Base-by-base conservation (phyloP, 2,888 invertebrate species). In the Drosophila emarginata region DNA sequence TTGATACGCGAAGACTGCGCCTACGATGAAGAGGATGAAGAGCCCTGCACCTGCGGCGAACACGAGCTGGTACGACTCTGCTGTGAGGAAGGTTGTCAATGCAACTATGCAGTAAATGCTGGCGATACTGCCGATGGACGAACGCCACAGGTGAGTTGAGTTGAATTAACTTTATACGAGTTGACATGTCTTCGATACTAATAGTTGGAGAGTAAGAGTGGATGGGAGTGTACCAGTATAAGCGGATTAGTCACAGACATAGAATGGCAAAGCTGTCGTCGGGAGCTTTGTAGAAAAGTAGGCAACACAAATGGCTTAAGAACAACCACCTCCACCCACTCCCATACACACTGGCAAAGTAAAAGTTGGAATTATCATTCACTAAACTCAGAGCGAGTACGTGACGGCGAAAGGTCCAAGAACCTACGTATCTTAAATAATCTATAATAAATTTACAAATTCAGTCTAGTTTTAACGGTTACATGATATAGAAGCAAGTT, bases 1-100 rank as follows among this genome's bases (percentile, higher is more conserved):
- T 93, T 97, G 74, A 97, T 97, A 75, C 95, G 97, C 70, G 97
- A 97, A 90, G 97, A 97, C 91, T 96, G 96, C 89, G 95, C 95
- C 85, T 96, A 95, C 89, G 96, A 96, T 67, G 96, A 96, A 87
- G 96, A 96, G 89, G 94, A 94, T 72, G 93, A 94, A 79, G 95
- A 94, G 90, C 94, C 94, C 65, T 96, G 96, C 86, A 96, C 96
- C 84, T 95, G 95, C 85, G 94, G 94, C 75, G 95, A 94, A 88
- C 94, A 94, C 88, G 95, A 94, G 89, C 92, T 94, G 92, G 91
- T 91, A 54, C 93, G 94, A 15, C 90, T 94, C 63, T 95, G 94
- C 89, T 95, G 94, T 90, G 94, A 94, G 85, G 95, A 95, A 74
- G 94, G 95, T 65, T 95, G 95, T 90, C 93, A 94, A 70, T 92